Base-by-base conservation (phyloP, 2,888 invertebrate species). In the Spodoptera exigua region DNA sequence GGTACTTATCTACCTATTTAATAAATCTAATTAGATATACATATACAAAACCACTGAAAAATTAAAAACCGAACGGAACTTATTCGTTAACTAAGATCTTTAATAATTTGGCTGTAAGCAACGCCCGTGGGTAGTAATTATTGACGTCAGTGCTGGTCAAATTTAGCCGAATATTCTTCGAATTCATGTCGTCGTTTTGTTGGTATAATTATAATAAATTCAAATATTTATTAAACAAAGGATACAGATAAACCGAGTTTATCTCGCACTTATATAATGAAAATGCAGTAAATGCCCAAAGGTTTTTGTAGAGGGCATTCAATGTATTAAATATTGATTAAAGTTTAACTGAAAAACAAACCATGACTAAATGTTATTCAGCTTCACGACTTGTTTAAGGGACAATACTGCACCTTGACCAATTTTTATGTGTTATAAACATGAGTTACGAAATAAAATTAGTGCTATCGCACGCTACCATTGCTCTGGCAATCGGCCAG, bases 371-470 rank as follows among this genome's bases (percentile, higher is more conserved):
- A 53, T 52, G 43, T 47, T 0, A 27, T 37, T 32, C 16, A 34
- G 27, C 40, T 49, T 2, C 12, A 41, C 34, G 18, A 41, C 41
- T 13, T 27, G 32, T 32, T 45, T 9, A 51, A 41, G 59, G 48
- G 57, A n/a, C n/a, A n/a, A n/a, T 60, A 45, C 43, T 65, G 73
- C 73, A 84, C 90, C 91, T 91, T 89, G 90, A 88, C 86, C 87
- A 88, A 80, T 87, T 87, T 88, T 85, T 83, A 85, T 81, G 76
- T 74, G 82, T 85, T 88, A 88, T 91, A 91, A 90, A 92, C 91
- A 91, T 67, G 82, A 82, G 88, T 91, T 89, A 89, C 88, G 85
- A 89, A 91, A 92, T 89, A 85, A 91, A 88, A 88, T 88, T 82
- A 85, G 82, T 88, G 82, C 74, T 85, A 87, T 87, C 81, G 82